Conservation (phyloP, 2,888 invertebrate genomes). For the Agrochola litura region DNA sequence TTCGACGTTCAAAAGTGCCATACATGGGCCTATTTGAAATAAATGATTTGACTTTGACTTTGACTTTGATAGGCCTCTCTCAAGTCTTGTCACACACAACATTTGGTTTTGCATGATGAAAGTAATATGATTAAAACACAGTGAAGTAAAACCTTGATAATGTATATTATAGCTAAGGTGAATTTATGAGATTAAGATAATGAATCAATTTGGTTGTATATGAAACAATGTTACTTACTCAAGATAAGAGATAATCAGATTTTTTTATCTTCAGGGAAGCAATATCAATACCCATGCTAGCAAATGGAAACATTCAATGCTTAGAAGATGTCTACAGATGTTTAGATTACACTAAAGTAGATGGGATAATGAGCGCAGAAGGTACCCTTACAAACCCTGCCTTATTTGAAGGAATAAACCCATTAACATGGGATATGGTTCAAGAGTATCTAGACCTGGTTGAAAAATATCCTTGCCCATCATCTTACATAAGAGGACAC, state of each 20-base stretch:
- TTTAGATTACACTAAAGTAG: conserved; percentile 95
- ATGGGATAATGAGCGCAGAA: conserved; percentile 98
- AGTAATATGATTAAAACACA: background rate
- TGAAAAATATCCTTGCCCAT: conserved; percentile 95
- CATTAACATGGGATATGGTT: conserved; percentile 97
- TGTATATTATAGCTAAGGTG: background rate
- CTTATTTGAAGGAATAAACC: conserved; percentile 94
- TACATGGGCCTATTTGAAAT: too few species aligned
- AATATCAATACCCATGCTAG: conserved; percentile 97
- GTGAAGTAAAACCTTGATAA: conserved; percentile 1
- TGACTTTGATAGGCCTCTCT: background rate
- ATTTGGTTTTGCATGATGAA: conserved; percentile 5
- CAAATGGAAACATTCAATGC: conserved; percentile 99
- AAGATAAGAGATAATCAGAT: conserved; percentile 2
- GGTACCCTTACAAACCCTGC: conserved; percentile 99
- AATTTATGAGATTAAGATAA: conserved; percentile 1
- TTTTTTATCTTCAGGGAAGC: conserved; percentile 91
- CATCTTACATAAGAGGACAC: conserved; percentile 98
- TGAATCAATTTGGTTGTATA: background rate
- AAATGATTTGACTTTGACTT: too few species aligned
- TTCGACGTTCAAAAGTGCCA: too few species aligned
- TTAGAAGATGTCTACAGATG: conserved; percentile 96
- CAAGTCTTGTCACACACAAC: background rate
- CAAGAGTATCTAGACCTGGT: conserved; percentile 96
- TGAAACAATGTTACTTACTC: background rate